phyloP scores from a whole-genome alignment of 2,888 invertebrate species.

The Hypercompe scribonia region DNA sequence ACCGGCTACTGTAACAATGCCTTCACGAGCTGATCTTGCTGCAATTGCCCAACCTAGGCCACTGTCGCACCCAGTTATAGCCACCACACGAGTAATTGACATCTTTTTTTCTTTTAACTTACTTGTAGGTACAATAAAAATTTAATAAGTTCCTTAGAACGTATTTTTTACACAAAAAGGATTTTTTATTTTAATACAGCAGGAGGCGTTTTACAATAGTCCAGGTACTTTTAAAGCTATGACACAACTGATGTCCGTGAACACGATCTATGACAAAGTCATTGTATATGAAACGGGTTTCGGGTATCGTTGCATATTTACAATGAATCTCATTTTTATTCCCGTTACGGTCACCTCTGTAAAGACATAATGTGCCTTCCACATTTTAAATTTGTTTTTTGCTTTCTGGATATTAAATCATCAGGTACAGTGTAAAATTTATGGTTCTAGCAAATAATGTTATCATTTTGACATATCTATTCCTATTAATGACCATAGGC shows the following conservation, averaged over 20 bases:
- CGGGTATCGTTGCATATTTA: conserved; percentile 82
- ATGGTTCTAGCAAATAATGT: no score
- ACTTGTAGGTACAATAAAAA: not conserved
- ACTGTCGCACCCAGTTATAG: conserved; percentile 95
- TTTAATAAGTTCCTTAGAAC: not conserved
- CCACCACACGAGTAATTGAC: conserved; percentile 80
- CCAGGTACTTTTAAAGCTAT: conserved; percentile 53
- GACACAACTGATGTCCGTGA: conserved; percentile 60
- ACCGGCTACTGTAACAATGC: conserved; percentile 92
- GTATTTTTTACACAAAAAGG: not conserved
- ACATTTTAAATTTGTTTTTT: conserved; percentile 3
- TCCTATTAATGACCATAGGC: no score
- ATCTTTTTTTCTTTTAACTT: conserved; percentile 38
- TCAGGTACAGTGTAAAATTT: no score
- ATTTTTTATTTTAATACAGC: not conserved
- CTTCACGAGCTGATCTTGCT: conserved; percentile 87
- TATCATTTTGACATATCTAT: not conserved
- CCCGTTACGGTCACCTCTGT: conserved; percentile 38
- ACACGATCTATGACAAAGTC: conserved; percentile 56
- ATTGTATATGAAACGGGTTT: conserved; percentile 79
- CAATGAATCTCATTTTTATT: conserved; percentile 74
- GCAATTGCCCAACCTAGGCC: conserved; percentile 93
- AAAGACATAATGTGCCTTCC: conserved; percentile 16
- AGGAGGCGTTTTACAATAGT: conserved; percentile 30
- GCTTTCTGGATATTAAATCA: no score